Base-by-base conservation (phyloP, 1,140 invertebrate genomes). In the Bombus difficillimus region DNA sequence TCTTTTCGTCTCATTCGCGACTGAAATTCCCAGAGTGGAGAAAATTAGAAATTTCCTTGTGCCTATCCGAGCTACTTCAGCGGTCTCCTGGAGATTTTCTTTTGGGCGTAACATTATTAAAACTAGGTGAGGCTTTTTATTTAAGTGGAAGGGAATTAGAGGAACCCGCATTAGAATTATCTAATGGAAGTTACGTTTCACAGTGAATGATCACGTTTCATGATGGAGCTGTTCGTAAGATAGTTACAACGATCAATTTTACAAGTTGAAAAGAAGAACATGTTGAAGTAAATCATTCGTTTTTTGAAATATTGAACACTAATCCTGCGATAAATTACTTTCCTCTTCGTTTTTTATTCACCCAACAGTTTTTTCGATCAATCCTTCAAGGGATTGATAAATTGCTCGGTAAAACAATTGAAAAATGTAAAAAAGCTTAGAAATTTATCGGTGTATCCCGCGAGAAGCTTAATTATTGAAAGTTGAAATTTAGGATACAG, bases 11-110 rank as follows among this genome's bases (percentile, higher is more conserved):
- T 59, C 18, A 32, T 47, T 41, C 8, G 12, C 15, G 3, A n/a
- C 18, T 15, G 34, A 15, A 25, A 59, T 34, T 22, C 1, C 37
- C 25, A 57, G 2, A 76, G 1, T 18, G 8, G 1, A 25, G 71
- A 47, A 76, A 59, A 76, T 34, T 76, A 76, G 53, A 76, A 57
- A 76, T 59, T 76, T n/a, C 53, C 39, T 9, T 59, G 6, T 32
- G 28, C 3, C 12, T 5, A 4, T 12, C 18, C 47, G 25, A 41
- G 69, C 12, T 41, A 28, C 13, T 32, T n/a, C 4, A 9, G 13
- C 10, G 3, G 5, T 15, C 5, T 71, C 1, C 22, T 12, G 4
- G 2, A 12, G 5, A 25, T n/a, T 72, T 41, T 41, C 10, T n/a
- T 39, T 18, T 13, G 37, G 10, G 28, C 22, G 4, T 34, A 9